A percentile compares a stretch with the other conserved stretches of the same genome.
These are phyloP conservation scores for Pseudomyrmex gracilis DNA, from an alignment of 1,140 invertebrate species.

Conservation along the genomic window DNA sequence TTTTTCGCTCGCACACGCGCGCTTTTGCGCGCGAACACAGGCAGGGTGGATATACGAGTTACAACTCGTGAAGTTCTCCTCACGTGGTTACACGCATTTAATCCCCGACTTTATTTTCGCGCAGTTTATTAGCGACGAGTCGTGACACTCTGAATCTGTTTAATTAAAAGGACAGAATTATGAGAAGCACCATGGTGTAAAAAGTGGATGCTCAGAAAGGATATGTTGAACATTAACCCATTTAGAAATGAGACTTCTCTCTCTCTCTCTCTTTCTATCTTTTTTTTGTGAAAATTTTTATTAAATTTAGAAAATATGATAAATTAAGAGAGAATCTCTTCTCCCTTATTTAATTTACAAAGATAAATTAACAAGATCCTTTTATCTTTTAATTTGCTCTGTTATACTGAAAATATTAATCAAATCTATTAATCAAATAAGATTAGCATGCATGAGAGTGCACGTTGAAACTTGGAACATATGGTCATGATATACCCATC, in stretches of 20 bases:
- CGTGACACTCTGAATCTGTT: slow-evolving; percentile 40
- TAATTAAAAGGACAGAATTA: slow-evolving; percentile 51
- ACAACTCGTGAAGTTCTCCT: not conserved
- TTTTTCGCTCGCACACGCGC: slow-evolving; percentile 51
- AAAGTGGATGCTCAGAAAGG: not conserved
- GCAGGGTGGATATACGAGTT: slow-evolving; percentile 12
- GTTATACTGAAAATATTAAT: not conserved
- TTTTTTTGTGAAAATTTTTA: slow-evolving; percentile 14
- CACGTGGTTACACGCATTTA: slow-evolving; percentile 32
- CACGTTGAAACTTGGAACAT: slow-evolving; percentile 13
- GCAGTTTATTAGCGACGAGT: slow-evolving; percentile 38
- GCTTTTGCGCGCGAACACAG: not conserved
- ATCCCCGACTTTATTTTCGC: slow-evolving; percentile 36
- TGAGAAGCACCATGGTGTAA: not conserved
- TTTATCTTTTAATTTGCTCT: not conserved
- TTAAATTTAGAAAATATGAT: slow-evolving; percentile 23
- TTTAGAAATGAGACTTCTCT: not conserved
- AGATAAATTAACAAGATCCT: not conserved
- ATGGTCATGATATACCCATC: not conserved
- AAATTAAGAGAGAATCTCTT: not conserved
- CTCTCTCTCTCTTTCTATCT: too few relatives aligned
- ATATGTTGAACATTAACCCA: slow-evolving; percentile 5
- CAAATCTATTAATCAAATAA: slow-evolving; percentile 1
- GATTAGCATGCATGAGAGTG: not conserved
- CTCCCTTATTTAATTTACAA: not conserved